Base-by-base conservation (phyloP, 2,888 invertebrate genomes). In the Caenorhabditis becei region DNA sequence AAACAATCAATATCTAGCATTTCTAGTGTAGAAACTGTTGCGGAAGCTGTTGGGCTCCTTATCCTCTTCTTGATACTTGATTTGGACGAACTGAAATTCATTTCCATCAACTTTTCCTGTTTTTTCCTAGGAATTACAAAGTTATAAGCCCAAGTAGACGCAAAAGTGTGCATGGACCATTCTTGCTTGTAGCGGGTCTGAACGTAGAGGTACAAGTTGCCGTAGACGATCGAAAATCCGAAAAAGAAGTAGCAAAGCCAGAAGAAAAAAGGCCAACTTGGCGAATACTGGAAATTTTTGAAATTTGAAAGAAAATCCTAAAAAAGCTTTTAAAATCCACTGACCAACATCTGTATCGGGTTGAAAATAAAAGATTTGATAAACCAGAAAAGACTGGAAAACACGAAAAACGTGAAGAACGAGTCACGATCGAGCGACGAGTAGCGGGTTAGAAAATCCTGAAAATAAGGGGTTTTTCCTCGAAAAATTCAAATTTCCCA, bases 131-230 rank as follows among this genome's bases (percentile, higher is more conserved):
- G 10, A 32, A 7, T 32, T 32, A 49, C 49, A 20, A 69, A 58
- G 32, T 69, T 61, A 20, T 61, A 54, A 18, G 28, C 11, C 71
- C 71, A 71, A 20, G 62, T 3, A 20, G 23, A 5, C 1, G 53
- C 37, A 10, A 71, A 62, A 20, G 37, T 61, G 1, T 20, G 2
- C 62, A 71, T 71, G 0, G 14, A 24, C 71, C 61, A 62, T 44
- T 62, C 61, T n/a, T n/a, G 32, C 24, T 62, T 51, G 20, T 71
- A 71, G 10, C 71, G 28, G 5, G 53, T 53, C 41, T 54, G 71
- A 7, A 62, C 71, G 23, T 61, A 71, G 5, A 71, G 41, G 20
- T 62, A 71, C 1, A 71, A 44, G n/a, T 71, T 71, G 26, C 61
- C 10, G 23, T 62, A 62, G 14, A 62, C 53, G 32, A 41, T 18